Evolutionary conservation across 1,140 invertebrate genomes (phyloP).

Genomic region (Heliothis virescens): DNA sequence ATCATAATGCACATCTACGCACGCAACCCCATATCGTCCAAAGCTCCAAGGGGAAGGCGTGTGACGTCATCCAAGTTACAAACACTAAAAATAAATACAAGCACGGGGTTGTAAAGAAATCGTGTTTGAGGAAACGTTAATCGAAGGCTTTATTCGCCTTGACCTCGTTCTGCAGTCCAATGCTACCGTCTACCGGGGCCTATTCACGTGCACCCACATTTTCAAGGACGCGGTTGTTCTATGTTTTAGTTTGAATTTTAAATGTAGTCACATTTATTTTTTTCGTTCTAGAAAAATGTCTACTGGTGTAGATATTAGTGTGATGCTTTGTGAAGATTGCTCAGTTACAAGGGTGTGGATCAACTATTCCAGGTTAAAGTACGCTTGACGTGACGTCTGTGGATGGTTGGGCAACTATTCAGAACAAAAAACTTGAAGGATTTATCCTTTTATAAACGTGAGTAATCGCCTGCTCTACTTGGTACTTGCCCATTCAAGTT

Average conservation of each 20-base stretch:
- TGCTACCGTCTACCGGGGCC: constrained; percentile 41
- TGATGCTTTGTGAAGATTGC: too few relatives aligned
- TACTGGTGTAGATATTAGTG: too few relatives aligned
- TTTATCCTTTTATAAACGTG: too few relatives aligned
- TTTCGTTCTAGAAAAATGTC: neutral
- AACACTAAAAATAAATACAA: constrained; percentile 47
- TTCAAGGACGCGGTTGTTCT: constrained; percentile 25
- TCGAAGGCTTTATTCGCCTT: constrained; percentile 49
- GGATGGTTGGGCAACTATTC: too few relatives aligned
- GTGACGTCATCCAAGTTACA: constrained; percentile 18
- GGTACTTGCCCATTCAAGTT: too few relatives aligned
- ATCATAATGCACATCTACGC: constrained; percentile 23
- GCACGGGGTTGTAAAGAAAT: constrained; percentile 46
- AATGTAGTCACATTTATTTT: neutral
- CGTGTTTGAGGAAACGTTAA: constrained; percentile 50
- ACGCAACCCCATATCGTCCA: constrained; percentile 19
- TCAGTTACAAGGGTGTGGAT: too few relatives aligned
- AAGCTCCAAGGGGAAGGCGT: constrained; percentile 13
- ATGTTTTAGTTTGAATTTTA: constrained; percentile 15
- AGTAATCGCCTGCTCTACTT: too few relatives aligned
- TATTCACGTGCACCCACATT: constrained; percentile 42
- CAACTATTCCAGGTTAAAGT: too few relatives aligned
- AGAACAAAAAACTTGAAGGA: too few relatives aligned
- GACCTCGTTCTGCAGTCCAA: constrained; percentile 47
- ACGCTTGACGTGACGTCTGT: too few relatives aligned